These are phyloP conservation scores for Grammomys surdaster DNA, from an alignment of 2,113 vertebrate genomes.

Conservation along the genomic window DNA sequence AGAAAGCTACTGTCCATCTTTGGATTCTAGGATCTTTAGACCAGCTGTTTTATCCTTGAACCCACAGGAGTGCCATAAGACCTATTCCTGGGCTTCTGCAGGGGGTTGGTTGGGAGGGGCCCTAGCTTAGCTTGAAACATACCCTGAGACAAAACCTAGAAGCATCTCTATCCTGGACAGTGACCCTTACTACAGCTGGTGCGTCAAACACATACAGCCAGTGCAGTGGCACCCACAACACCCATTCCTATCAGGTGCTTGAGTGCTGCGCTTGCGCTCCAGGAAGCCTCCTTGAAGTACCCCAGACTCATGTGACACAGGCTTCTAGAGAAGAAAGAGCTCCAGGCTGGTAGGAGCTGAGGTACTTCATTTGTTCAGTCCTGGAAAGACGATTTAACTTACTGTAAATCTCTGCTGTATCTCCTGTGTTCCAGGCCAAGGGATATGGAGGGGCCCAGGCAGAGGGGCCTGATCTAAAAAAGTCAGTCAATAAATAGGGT, in stretches of 20 bases:
- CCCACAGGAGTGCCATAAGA: neutral
- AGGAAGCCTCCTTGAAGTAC: neutral
- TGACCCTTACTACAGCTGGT: neutral
- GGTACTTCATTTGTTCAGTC: neutral
- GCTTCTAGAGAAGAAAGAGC: neutral
- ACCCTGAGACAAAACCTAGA: neutral
- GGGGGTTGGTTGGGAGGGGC: neutral
- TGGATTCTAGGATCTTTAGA: neutral
- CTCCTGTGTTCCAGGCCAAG: neutral
- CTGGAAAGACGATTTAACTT: neutral
- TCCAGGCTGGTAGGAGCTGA: neutral
- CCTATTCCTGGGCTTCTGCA: neutral
- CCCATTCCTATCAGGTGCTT: neutral
- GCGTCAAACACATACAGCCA: neutral
- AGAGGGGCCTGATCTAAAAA: neutral
- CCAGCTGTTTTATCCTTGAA: neutral
- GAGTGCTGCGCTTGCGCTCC: fast-evolving
- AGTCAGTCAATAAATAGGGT: neutral
- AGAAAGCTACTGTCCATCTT: neutral
- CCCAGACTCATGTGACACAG: neutral
- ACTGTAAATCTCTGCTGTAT: neutral
- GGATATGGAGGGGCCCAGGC: neutral
- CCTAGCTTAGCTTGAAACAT: neutral
- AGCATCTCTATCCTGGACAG: neutral
- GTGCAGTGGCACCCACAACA: fast-evolving